A percentile compares a stretch with the other conserved stretches of the same genome.
These are phyloP conservation scores for Antechinus stuartii DNA, from an alignment of 2,113 vertebrate genomes.

Conservation along the genomic window DNA sequence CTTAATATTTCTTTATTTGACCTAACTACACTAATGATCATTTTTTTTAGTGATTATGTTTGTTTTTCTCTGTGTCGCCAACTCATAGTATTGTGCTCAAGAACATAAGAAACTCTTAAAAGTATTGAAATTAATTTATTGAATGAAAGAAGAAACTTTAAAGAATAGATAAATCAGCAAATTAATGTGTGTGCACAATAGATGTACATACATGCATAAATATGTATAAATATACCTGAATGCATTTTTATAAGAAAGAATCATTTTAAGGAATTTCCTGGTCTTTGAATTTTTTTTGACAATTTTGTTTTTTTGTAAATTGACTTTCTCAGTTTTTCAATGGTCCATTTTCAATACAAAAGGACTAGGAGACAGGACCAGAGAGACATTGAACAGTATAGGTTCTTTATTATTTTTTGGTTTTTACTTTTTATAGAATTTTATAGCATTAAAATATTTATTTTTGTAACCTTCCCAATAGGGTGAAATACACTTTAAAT, in stretches of 20 bases:
- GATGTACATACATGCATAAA: too few species aligned
- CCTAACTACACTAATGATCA: neutral
- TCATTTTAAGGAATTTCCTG: neutral
- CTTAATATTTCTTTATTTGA: neutral
- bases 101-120: neutral
- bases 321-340: neutral
- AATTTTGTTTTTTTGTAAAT: neutral
- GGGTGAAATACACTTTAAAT: conserved; percentile 87
- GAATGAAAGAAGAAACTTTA: neutral
- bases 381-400: neutral
- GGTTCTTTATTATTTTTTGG: neutral
- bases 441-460: conserved; percentile 93
- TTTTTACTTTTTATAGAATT: conserved; percentile 82
- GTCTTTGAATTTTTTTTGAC: neutral
- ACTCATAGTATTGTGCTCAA: neutral
- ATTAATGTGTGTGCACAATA: neutral
- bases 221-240: too few species aligned
- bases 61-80: neutral
- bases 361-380: neutral
- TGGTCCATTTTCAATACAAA: neutral
- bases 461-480: conserved; percentile 86
- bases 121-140: neutral
- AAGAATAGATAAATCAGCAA: neutral
- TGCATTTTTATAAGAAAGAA: too few species aligned
- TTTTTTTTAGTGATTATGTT: neutral